These are phyloP conservation scores for Catharus fuscescens DNA, from an alignment of 2,113 vertebrate genomes.

Conservation along the genomic window DNA sequence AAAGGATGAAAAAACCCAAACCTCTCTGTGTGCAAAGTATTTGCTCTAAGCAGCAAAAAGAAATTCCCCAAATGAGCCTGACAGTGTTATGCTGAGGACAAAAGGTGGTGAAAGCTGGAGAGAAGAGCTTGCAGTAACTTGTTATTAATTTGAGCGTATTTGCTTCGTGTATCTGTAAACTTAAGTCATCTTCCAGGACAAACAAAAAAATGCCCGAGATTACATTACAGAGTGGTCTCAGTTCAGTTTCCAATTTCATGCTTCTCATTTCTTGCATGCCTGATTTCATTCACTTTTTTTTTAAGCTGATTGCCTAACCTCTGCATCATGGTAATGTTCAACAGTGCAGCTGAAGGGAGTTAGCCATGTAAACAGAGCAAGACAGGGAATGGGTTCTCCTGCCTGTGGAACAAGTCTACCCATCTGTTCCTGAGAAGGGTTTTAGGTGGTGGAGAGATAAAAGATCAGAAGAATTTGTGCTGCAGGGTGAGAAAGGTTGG, in stretches of 20 bases:
- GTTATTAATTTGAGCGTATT: neutral
- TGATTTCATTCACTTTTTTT: constrained; percentile 1
- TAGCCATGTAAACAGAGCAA: accelerated
- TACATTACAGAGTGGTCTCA: neutral
- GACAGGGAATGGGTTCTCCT: accelerated
- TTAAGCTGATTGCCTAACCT: neutral
- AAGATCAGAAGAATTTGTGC: neutral
- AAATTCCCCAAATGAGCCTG: neutral
- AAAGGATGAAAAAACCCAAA: neutral
- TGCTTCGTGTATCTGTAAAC: neutral
- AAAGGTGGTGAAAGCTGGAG: neutral
- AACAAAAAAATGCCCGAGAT: neutral
- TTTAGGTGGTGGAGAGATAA: neutral
- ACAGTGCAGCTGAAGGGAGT: neutral
- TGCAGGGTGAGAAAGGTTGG: neutral
- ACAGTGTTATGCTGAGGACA: neutral
- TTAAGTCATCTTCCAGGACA: neutral
- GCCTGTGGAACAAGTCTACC: neutral
- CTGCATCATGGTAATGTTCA: neutral
- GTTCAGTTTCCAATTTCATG: neutral
- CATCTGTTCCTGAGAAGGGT: neutral
- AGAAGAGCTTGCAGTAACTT: neutral
- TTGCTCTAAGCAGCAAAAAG: neutral
- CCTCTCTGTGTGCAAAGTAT: neutral
- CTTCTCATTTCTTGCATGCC: constrained; percentile 2